A percentile compares a stretch with the other conserved stretches of the same genome.
Evolutionary conservation across 1,140 invertebrate genomes (phyloP).

Genomic region (Eulimnadia texana): DNA sequence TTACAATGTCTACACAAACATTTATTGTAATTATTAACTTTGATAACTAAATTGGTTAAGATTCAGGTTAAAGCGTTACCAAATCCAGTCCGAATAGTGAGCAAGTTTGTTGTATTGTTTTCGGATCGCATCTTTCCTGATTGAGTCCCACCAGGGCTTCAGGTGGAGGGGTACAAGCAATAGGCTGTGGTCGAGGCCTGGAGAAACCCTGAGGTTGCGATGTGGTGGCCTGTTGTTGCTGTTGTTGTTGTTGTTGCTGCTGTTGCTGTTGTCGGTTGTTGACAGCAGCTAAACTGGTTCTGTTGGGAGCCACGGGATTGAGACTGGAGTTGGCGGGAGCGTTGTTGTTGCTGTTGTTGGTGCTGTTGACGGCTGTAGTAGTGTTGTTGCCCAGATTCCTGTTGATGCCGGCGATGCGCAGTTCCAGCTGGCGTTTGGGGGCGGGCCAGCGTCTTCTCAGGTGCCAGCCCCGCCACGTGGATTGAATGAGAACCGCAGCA

Average conservation of each 20-base stretch:
- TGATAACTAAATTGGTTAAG: not conserved
- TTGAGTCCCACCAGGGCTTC: constrained; percentile 34
- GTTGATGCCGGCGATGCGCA: constrained; percentile 12
- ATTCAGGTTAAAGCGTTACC: constrained; percentile 35
- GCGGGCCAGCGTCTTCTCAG: constrained; percentile 51
- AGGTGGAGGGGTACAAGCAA: constrained; percentile 59
- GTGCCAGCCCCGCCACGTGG: constrained; percentile 65
- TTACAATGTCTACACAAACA: not conserved
- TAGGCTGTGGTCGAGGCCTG: constrained; percentile 53
- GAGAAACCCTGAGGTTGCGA: constrained; percentile 6
- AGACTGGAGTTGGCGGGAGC: not conserved
- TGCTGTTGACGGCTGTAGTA: not conserved
- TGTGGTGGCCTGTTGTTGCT: not conserved
- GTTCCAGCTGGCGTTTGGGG: constrained; percentile 32
- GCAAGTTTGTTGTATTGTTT: constrained; percentile 77
- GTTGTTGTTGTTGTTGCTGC: constrained; percentile 6
- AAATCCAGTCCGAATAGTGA: constrained; percentile 75
- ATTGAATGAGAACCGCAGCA: constrained; percentile 58
- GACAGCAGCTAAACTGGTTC: not conserved
- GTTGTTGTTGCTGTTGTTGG: not conserved
- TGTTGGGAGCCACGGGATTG: not conserved
- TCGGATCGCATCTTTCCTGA: constrained; percentile 62
- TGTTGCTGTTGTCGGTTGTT: not conserved
- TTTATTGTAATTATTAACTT: not conserved
- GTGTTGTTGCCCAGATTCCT: not conserved